A percentile compares a stretch with the other conserved stretches of the same genome.
phyloP scores from a whole-genome alignment of 2,888 invertebrate species.

The Drosophila limbata region DNA sequence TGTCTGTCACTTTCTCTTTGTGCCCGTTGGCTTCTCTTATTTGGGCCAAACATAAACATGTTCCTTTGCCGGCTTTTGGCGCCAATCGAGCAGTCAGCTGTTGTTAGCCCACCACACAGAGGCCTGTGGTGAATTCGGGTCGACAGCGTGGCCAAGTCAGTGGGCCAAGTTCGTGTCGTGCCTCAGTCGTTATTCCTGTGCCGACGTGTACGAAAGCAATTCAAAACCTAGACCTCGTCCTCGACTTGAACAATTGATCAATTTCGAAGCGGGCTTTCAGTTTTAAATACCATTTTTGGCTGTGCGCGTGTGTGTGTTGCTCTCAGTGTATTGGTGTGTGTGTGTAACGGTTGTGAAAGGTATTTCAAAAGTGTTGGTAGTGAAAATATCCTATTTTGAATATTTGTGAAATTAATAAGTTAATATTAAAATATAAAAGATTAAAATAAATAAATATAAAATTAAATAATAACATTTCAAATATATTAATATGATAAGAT shows the following conservation, averaged over 20 bases:
- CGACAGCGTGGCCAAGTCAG: conserved; percentile 20
- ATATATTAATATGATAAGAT: no score
- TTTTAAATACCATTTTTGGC: conserved; percentile 20
- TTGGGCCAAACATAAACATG: conserved; percentile 55
- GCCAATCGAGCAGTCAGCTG: conserved; percentile 48
- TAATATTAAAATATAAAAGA: background rate
- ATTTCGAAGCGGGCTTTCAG: conserved; percentile 20
- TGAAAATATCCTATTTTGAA: background rate
- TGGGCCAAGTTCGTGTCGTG: conserved; percentile 48
- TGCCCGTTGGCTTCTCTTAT: background rate
- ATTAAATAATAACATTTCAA: no score
- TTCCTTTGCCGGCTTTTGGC: conserved; percentile 57
- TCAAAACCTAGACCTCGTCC: conserved; percentile 36
- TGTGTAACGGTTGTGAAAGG: conserved; percentile 45
- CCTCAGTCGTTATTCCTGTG: conserved; percentile 74
- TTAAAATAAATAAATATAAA: background rate
- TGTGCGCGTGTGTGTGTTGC: conserved; percentile 27
- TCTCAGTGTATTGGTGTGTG: conserved; percentile 1
- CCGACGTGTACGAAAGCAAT: conserved; percentile 71
- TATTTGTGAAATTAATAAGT: background rate
- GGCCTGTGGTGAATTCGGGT: conserved; percentile 55
- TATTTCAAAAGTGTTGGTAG: conserved; percentile 20
- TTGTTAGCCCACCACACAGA: conserved; percentile 52
- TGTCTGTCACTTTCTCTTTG: background rate
- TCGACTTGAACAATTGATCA: conserved; percentile 36